Percentiles rank a stretch among this genome's conserved stretches.
These are phyloP conservation scores for Chiloscyllium punctatum DNA, from an alignment of 2,797 vertebrate genomes.

Conservation along the genomic window DNA sequence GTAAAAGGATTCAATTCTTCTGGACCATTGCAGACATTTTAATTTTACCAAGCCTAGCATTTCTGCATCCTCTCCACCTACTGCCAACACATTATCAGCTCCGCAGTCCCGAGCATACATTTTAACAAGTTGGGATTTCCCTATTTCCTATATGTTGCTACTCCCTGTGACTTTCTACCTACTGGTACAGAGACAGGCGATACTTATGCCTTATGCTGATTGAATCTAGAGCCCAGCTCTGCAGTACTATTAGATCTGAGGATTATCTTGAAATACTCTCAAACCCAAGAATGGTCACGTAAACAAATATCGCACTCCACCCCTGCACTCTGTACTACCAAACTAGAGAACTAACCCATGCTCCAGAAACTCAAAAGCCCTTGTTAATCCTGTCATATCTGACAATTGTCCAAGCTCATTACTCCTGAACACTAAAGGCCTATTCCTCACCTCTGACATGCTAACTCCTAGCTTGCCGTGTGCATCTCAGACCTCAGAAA, in stretches of 20 bases:
- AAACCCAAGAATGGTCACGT: not conserved
- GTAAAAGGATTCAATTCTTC: not conserved
- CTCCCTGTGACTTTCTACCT: not conserved
- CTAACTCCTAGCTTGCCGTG: not conserved
- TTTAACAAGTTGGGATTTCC: not conserved
- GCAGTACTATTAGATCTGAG: not conserved
- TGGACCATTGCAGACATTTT: not conserved
- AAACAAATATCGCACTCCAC: not conserved
- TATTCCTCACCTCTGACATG: not conserved
- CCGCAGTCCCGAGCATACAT: no score
- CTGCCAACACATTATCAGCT: not conserved
- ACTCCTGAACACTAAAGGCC: not conserved
- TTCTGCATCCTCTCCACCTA: not conserved
- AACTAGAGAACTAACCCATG: not conserved
- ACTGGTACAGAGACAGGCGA: not conserved
- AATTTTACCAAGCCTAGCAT: not conserved
- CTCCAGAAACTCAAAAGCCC: not conserved
- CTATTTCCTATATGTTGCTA: not conserved
- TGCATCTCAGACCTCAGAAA: not conserved
- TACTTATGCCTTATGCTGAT: not conserved
- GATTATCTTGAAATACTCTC: not conserved
- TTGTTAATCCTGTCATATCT: not conserved
- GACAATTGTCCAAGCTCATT: not conserved
- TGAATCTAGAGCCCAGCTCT: not conserved
- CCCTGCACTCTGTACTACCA: not conserved